Evolutionary conservation across 2,113 vertebrate species (phyloP), one percentile per base, ranked within the genome.

Genomic region (Malurus melanocephalus): DNA sequence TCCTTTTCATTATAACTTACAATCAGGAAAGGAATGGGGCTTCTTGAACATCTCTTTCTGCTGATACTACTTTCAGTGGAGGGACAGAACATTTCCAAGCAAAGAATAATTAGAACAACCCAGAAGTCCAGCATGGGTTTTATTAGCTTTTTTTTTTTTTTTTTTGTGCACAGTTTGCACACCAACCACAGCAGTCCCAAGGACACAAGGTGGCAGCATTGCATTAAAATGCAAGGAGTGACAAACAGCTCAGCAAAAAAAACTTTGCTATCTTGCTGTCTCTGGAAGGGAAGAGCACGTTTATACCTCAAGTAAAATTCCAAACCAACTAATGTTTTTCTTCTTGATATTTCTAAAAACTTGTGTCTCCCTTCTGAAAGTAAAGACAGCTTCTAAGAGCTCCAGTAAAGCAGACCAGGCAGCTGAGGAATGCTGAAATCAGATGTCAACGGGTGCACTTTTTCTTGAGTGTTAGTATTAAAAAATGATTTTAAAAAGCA

Each of bases 121-220:
- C 30, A 46, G 18, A 73, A 76, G 19, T 15, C 7, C n/a, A 78
- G 19, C 16, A 51, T 1, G 13, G 13, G 4, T 12, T 8, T 28
- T 20, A 59, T 21, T 8, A n/a, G 27, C 2, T 4, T 21, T 35
- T 18, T 33, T 4, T 14, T 10, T 21, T n/a, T 19, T 23, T 18
- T 33, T 4, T 14, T 10, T 21, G 16, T 28, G 45, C 23, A 27
- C 6, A 16, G 32, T 2, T 18, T 53, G 33, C 16, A 16, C 9
- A 3, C 8, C 21, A 78, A 26, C 10, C 59, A 27, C 48, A 49
- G 23, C 62, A 64, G 7, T 24, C 45, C 32, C 13, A 18, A 12
- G 2, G 56, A 85, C 97, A 93, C 94, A 20, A 94, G 97, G 85
- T 96, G 97, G 97, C 97, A 96, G 95, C 15, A 95, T 24, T 85